Conservation (phyloP, 92 coral and sea anemone genomes). For the Zoanthus sansibaricus region DNA sequence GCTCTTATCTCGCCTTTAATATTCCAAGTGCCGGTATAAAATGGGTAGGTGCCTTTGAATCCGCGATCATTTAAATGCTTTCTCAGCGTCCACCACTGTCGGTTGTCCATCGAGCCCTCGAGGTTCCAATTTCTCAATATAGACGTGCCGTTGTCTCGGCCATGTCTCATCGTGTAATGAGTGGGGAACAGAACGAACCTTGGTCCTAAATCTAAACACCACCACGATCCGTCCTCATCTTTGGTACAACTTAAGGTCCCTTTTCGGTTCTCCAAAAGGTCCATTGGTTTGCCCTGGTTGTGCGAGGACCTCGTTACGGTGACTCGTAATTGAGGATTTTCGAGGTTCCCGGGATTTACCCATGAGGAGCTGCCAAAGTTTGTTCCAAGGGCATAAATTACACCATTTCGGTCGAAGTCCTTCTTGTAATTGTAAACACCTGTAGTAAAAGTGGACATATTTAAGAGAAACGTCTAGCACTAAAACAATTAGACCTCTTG, state of each 20-base stretch:
- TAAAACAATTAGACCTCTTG: not conserved
- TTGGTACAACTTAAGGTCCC: conserved; percentile 75
- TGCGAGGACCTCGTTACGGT: conserved; percentile 74
- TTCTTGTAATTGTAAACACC: conserved; percentile 81
- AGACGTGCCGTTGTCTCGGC: conserved; percentile 87
- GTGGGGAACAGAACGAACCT: conserved; percentile 73
- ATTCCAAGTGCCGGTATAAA: conserved; percentile 80
- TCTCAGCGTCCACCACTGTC: conserved; percentile 68
- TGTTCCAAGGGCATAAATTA: conserved; percentile 76
- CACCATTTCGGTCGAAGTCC: conserved; percentile 85
- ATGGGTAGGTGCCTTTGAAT: conserved; percentile 73
- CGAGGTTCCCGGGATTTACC: conserved; percentile 69
- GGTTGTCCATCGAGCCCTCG: conserved; percentile 81
- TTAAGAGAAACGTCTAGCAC: not conserved
- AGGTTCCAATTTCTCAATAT: conserved; percentile 84
- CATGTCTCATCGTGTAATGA: conserved; percentile 80
- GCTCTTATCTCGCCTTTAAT: conserved; percentile 80
- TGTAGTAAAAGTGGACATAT: conserved; percentile 2
- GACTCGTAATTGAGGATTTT: conserved; percentile 48
- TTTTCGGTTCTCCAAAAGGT: conserved; percentile 75
- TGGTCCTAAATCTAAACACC: conserved; percentile 83
- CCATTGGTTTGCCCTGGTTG: conserved; percentile 69
- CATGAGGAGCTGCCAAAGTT: conserved; percentile 72
- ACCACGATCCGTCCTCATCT: conserved; percentile 85
- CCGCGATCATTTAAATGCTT: conserved; percentile 87